Percentiles rank a stretch among this genome's conserved stretches.
Evolutionary conservation across 2,113 vertebrate genomes (phyloP).

Genomic region (Ibidorhyncha struthersii): DNA sequence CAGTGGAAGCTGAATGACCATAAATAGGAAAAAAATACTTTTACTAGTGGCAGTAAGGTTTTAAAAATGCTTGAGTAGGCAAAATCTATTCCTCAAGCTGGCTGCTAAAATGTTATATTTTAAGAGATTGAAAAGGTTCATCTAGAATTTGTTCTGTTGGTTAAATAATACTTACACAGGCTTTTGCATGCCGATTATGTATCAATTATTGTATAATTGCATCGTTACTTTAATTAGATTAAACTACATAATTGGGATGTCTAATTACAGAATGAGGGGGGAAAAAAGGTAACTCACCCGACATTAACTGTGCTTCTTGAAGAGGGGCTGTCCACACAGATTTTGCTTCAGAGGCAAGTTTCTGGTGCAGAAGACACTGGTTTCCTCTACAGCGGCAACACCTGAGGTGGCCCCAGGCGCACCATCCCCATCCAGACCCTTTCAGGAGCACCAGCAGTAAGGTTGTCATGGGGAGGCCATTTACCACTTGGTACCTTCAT

Average conservation of each 20-base stretch:
- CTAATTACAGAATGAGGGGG: slow-evolving; percentile 71
- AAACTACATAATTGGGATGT: slow-evolving; percentile 76
- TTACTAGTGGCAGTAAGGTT: background rate
- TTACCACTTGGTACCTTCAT: background rate
- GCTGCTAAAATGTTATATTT: background rate
- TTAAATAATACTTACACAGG: slow-evolving; percentile 70
- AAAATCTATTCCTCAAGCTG: slow-evolving; percentile 5
- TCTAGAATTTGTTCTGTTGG: slow-evolving; percentile 70
- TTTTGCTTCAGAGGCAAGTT: background rate
- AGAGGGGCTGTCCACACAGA: background rate
- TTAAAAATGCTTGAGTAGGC: background rate
- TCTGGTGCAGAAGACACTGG: background rate
- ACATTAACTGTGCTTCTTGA: background rate
- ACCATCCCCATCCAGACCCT: background rate
- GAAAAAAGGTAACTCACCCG: background rate
- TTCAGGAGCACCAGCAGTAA: background rate
- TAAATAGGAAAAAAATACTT: background rate
- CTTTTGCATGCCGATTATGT: slow-evolving; percentile 75
- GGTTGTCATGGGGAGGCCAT: background rate
- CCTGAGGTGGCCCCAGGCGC: background rate
- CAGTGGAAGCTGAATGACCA: background rate
- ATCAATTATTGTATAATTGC: slow-evolving; percentile 80
- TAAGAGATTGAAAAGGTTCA: slow-evolving; percentile 33
- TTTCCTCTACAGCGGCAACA: background rate
- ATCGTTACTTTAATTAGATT: slow-evolving; percentile 79